These are phyloP conservation scores for Prinia subflava DNA, from an alignment of 2,113 vertebrate genomes.

Conservation along the genomic window DNA sequence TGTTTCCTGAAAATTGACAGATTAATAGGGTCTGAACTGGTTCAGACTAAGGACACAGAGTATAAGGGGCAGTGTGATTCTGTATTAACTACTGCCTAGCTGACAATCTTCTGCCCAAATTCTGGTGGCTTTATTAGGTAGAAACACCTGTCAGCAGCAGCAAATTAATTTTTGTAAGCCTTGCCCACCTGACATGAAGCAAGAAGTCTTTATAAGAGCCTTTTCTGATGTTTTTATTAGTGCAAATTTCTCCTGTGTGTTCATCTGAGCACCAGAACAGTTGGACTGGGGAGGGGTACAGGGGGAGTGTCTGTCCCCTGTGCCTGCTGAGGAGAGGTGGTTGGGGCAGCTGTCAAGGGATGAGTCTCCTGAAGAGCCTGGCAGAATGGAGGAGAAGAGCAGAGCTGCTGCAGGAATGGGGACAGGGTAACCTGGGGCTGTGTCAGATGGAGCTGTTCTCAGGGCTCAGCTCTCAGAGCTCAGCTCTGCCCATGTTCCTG, in stretches of 20 bases:
- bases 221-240: background rate
- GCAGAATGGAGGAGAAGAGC: background rate
- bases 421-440: too few species aligned
- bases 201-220: background rate
- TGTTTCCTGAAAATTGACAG: background rate
- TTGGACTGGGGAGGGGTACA: too few species aligned
- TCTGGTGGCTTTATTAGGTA: background rate
- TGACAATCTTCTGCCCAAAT: background rate
- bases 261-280: background rate
- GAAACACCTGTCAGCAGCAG: background rate
- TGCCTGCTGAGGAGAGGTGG: background rate
- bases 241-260: background rate
- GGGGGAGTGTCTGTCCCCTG: background rate
- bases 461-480: background rate
- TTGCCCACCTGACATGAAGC: background rate
- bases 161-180: background rate
- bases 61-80: background rate
- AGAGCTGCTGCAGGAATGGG: background rate
- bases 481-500: background rate
- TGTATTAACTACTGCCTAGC: background rate
- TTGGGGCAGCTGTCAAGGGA: background rate
- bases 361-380: background rate
- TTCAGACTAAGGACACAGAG: background rate
- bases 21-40: background rate
- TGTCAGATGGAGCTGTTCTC: background rate